Evolutionary conservation across 2,888 invertebrate species (phyloP).

Genomic region (Maniola hyperantus): DNA sequence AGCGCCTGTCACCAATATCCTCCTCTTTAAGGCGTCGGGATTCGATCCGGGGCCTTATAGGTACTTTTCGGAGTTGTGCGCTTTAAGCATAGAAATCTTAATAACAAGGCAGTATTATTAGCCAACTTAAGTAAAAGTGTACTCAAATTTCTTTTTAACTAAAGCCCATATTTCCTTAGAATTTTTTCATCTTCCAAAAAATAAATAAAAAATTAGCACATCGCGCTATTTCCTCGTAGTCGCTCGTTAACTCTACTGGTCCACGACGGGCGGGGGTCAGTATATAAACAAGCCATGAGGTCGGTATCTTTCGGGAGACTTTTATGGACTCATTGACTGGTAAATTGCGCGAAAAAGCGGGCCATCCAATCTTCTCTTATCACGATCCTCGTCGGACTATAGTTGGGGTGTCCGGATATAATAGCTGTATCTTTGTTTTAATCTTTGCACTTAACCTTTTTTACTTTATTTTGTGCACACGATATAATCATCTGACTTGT

Average conservation of each 20-base stretch:
- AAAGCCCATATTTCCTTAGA: neutral
- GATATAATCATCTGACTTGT: neutral
- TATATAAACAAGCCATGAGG: conserved; percentile 23
- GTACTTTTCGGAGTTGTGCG: too few relatives aligned
- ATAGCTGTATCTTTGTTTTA: conserved; percentile 16
- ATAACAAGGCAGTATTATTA: too few relatives aligned
- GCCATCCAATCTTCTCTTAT: conserved; percentile 27
- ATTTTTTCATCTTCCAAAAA: neutral
- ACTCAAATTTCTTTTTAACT: neutral
- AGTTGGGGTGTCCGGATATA: conserved; percentile 14
- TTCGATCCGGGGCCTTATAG: too few relatives aligned
- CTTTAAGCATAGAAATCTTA: too few relatives aligned
- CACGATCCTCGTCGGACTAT: conserved; percentile 20
- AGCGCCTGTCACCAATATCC: too few relatives aligned
- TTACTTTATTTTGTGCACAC: conserved; percentile 1
- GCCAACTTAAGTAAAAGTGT: too few relatives aligned
- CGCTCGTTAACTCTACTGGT: neutral
- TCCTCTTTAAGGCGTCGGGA: too few relatives aligned
- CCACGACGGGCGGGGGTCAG: conserved; percentile 2
- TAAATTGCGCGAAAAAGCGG: conserved; percentile 25
- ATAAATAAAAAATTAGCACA: conserved; percentile 2
- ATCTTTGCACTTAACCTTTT: conserved; percentile 11
- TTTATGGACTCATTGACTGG: conserved; percentile 26
- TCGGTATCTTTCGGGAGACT: conserved; percentile 20
- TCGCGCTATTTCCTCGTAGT: neutral